A percentile compares a stretch with the other conserved stretches of the same genome.
phyloP scores from a whole-genome alignment of 2,888 invertebrate genomes.

The Cosmopolites sordidus region DNA sequence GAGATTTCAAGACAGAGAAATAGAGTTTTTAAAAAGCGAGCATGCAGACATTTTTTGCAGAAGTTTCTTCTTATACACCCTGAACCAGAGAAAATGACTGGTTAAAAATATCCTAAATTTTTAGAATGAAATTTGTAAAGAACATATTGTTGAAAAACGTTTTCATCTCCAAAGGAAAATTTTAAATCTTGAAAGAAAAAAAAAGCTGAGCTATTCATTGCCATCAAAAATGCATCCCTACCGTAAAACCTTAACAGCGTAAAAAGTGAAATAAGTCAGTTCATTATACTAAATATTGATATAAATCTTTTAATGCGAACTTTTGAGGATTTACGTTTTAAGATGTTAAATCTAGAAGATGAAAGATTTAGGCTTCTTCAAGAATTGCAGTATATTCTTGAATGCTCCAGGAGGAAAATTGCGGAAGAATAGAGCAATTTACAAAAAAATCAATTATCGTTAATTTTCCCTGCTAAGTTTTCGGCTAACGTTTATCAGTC shows the following conservation, averaged over 20 bases:
- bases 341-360: constrained; percentile 32
- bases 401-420: constrained; percentile 32
- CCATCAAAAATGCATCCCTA: constrained; percentile 28
- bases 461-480: too few relatives aligned
- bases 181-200: constrained; percentile 30
- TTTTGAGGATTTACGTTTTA: constrained; percentile 29
- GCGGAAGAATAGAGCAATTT: constrained; percentile 34
- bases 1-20: constrained; percentile 28
- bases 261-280: constrained; percentile 8
- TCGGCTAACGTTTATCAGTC: too few relatives aligned
- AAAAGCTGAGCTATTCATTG: constrained; percentile 30
- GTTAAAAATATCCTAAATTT: constrained; percentile 31
- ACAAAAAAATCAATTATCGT: too few relatives aligned
- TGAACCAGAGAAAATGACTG: constrained; percentile 27
- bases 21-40: constrained; percentile 31
- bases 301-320: too few relatives aligned
- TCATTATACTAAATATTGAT: constrained; percentile 14
- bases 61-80: constrained; percentile 33
- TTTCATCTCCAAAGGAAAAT: constrained; percentile 30
- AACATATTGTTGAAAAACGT: constrained; percentile 26
- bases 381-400: constrained; percentile 31
- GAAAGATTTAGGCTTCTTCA: constrained; percentile 30
- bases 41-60: constrained; percentile 32
- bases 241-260: constrained; percentile 19
- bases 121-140: constrained; percentile 19